Base-by-base conservation (phyloP, 1,140 invertebrate genomes). In the Maniola jurtina region DNA sequence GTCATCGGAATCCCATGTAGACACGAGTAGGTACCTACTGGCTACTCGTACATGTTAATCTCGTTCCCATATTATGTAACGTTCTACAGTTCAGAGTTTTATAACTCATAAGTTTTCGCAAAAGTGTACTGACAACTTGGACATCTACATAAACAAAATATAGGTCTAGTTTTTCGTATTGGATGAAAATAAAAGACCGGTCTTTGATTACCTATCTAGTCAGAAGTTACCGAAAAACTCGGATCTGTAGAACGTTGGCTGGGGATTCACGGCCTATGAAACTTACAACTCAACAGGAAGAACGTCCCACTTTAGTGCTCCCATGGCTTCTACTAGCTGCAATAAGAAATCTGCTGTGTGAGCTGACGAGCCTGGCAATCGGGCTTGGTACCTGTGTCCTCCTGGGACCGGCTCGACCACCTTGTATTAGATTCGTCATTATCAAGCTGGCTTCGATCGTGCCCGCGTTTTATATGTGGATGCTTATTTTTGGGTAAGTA, bases 401-500 rank as follows among this genome's bases (percentile, higher is more conserved):
- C 0, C 60, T 88, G 7, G 88, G 88, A 6, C 74, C 86, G 1
- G 83, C 82, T 2, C 73, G 79, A 35, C 75, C 83, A 1, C 76
- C 86, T 5, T 90, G 88, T 56, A 71, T 89, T 40, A 84, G 81
- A 59, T 90, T 90, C 56, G 69, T 90, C 6, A 66, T 90, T 7
- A 59, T 74, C n/a, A 90, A 89, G 65, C 65, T 88, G 9, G 58
- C 69, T 0, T 76, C 78, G 0, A 87, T 90, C 5, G 81, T 78
- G 62, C 86, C 86, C 6, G 75, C 82, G 2, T 83, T 88, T 63
- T 90, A 90, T 59, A 88, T 86, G 81, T 90, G 88, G 88, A 79
- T 84, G 68, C 72, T 90, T 33, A 71, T 88, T 52, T 80, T 83
- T 14, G 79, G 78, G 88, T 88, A 70, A 67, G 13, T 62, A 42